A percentile compares a stretch with the other conserved stretches of the same genome.
Conservation (phyloP, 2,113 vertebrate genomes). For the Thunnus maccoyii region DNA sequence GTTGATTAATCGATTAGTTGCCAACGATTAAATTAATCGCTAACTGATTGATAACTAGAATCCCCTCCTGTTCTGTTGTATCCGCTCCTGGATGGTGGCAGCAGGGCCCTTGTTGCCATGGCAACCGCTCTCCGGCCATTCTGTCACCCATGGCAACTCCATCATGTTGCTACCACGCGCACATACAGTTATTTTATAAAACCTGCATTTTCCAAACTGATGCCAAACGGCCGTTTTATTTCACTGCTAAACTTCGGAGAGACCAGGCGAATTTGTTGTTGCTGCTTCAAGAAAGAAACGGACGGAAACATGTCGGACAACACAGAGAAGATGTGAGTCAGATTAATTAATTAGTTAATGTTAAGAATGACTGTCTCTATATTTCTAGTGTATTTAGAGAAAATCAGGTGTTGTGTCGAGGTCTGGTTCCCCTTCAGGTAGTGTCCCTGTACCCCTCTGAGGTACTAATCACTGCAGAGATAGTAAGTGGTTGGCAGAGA, state of each 20-base stretch:
- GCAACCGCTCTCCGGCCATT: not conserved
- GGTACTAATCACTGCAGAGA: no score
- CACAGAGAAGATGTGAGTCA: slow-evolving; percentile 32
- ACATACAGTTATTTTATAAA: not conserved
- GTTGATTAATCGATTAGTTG: no score
- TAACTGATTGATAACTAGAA: no score
- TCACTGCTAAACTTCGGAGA: no score
- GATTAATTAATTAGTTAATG: not conserved
- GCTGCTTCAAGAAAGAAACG: not conserved
- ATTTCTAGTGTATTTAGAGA: not conserved
- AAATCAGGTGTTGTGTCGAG: not conserved
- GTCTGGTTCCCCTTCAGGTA: not conserved
- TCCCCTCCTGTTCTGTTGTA: no score
- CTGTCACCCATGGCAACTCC: no score
- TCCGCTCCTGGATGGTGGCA: no score
- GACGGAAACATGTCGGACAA: slow-evolving; percentile 17
- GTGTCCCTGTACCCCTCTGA: no score
- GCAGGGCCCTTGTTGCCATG: not conserved
- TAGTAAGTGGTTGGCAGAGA: not conserved
- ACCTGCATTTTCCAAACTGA: not conserved
- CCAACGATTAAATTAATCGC: no score
- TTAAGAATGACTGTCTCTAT: no score
- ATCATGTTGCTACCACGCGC: not conserved
- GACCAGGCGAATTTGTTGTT: not conserved
- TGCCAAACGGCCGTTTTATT: not conserved